Conservation (phyloP, 2,797 vertebrate genomes). For the Argyrosomus regius region DNA sequence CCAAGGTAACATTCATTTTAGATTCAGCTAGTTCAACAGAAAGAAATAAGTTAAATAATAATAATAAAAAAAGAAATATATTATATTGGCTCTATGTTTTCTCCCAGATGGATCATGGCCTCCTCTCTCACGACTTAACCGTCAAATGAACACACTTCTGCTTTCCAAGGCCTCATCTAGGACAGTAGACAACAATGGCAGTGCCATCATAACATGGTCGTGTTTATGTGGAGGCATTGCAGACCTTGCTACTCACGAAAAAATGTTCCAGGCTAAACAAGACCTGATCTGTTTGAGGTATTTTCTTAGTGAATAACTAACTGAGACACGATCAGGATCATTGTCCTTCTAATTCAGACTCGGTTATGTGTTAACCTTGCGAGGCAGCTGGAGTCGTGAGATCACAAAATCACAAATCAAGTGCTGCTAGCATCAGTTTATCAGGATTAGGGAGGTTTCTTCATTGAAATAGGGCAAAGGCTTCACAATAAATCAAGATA, state of each 20-base stretch:
- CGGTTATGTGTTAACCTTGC: too few relatives aligned
- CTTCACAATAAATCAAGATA: too few relatives aligned
- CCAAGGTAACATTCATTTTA: background rate
- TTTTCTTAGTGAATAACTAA: background rate
- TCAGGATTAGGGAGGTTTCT: too few relatives aligned
- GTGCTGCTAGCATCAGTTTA: too few relatives aligned
- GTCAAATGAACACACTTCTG: slow-evolving; percentile 6
- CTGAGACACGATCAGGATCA: background rate
- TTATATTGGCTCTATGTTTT: slow-evolving; percentile 1
- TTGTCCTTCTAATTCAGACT: background rate
- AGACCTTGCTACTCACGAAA: background rate
- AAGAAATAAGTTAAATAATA: background rate
- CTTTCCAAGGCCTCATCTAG: background rate
- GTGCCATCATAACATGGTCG: background rate
- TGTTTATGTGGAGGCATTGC: background rate
- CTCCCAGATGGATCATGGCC: slow-evolving; percentile 27
- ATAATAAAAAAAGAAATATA: background rate
- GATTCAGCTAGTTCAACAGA: background rate
- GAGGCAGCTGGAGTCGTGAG: too few relatives aligned
- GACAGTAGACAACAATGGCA: background rate
- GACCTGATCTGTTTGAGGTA: background rate
- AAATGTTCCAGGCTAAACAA: background rate
- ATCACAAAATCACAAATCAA: too few relatives aligned
- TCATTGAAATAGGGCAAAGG: too few relatives aligned
- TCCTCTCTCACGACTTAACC: slow-evolving; percentile 5